These are phyloP conservation scores for Orycteropus afer DNA, from an alignment of 2,113 vertebrate genomes.

Conservation along the genomic window DNA sequence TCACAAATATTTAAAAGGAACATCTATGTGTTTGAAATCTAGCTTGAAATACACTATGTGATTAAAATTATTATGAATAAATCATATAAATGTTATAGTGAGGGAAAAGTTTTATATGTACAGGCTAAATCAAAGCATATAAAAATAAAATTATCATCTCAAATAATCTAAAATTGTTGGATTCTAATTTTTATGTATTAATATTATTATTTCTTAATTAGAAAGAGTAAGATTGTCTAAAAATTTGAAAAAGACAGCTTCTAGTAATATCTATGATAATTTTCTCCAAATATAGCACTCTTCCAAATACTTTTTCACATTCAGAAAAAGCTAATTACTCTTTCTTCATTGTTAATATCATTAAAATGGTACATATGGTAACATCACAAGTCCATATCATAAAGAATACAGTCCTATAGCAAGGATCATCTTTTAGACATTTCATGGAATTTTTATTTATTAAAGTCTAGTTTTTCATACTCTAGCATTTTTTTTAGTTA, in stretches of 20 bases:
- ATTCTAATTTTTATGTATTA: background rate
- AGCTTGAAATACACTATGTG: too few species aligned
- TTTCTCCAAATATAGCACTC: background rate
- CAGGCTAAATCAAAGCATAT: background rate
- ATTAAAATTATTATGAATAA: background rate
- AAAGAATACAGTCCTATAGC: background rate
- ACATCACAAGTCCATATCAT: background rate
- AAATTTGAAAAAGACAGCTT: background rate
- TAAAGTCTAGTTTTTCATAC: background rate
- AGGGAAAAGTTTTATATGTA: background rate
- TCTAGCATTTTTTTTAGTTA: background rate
- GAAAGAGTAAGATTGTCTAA: background rate
- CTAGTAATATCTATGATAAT: slow-evolving; percentile 20
- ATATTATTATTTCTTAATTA: background rate
- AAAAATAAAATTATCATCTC: background rate
- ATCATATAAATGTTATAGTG: background rate
- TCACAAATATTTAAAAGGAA: background rate
- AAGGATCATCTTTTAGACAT: background rate
- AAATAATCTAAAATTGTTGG: background rate
- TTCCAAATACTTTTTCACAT: background rate
- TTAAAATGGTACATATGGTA: background rate
- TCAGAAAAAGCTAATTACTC: background rate
- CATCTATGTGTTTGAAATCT: background rate
- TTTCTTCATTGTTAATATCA: background rate
- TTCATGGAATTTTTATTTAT: background rate